Conservation (phyloP, 2,888 invertebrate genomes). For the Eubasilissa splendida region DNA sequence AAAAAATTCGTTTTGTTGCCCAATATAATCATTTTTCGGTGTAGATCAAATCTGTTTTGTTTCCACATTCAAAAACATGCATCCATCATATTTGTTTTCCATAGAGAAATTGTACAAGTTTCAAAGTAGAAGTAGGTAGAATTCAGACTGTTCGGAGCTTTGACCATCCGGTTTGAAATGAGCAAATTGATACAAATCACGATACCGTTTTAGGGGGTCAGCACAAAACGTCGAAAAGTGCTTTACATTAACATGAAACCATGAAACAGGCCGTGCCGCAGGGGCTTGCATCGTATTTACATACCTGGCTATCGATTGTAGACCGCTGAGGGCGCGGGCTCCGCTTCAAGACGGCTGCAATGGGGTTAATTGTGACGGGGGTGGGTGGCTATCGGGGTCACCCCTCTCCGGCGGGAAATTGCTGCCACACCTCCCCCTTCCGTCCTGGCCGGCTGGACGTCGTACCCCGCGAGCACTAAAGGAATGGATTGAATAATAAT, state of each 20-base stretch:
- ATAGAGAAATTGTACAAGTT: no score
- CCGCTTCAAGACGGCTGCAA: conserved; percentile 38
- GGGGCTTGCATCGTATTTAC: conserved; percentile 33
- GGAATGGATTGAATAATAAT: neutral
- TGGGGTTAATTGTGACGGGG: conserved; percentile 52
- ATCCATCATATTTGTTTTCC: no score
- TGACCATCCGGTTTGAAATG: neutral
- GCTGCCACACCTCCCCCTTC: conserved; percentile 44
- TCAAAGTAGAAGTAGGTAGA: no score
- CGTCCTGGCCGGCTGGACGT: conserved; percentile 14
- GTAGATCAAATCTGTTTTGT: no score
- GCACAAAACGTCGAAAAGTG: conserved; percentile 11
- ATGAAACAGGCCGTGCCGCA: conserved; percentile 3
- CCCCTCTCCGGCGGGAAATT: conserved; percentile 37
- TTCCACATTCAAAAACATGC: no score
- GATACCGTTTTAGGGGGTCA: conserved; percentile 23
- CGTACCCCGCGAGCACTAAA: neutral
- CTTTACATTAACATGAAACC: conserved; percentile 23
- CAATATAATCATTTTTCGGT: no score
- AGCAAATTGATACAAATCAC: conserved; percentile 24
- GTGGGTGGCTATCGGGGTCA: conserved; percentile 47
- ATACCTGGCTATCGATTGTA: conserved; percentile 14
- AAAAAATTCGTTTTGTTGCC: no score
- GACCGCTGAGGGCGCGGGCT: neutral
- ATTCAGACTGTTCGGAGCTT: no score